Base-by-base conservation (phyloP, 2,797 vertebrate species). In the Luscinia luscinia region DNA sequence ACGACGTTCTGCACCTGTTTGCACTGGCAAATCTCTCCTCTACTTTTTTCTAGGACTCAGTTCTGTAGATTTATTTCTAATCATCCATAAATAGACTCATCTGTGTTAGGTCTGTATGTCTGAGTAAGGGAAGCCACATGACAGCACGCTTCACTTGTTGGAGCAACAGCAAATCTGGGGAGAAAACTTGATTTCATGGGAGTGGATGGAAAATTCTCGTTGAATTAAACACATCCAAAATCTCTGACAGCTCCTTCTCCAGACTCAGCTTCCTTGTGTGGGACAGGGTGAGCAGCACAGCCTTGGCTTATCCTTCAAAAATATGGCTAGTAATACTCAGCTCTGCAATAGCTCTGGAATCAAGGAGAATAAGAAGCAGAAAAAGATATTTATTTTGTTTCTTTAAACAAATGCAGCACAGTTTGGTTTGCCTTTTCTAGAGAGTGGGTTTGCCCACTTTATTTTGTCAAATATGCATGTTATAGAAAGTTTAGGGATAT, bases 141-240 rank as follows among this genome's bases (percentile, higher is more conserved):
- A 96, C 90, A 96, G 83, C 85, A 85, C 11, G 75, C 87, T 72
- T 96, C 88, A 87, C 93, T 94, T 96, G 94, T 95, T 96, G 96
- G 93, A 96, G 90, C 95, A 96, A 94, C 95, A 96, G 95, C 89
- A 95, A 89, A 89, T 96, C 93, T 94, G 89, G 73, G 94, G 91
- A 84, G 91, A 95, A 95, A 95, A 91, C 89, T 93, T 96, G 89
- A 83, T 92, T 96, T 84, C 80, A 90, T 82, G 91, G 91, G 88
- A 95, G 75, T 82, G 48, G 90, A 93, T 94, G 87, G 77, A 96
- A 96, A 94, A 96, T 84, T 96, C 87, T 94, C 87, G 27, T 96
- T 93, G 91, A 95, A 92, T 95, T 90, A 94, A 94, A 91, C 30
- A 69, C 89, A 59, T 95, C 87, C 93, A 93, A 88, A 90, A 88